These are phyloP conservation scores for Acrocyrtus sp. DNA, from an alignment of 2,888 invertebrate species.

Conservation along the genomic window DNA sequence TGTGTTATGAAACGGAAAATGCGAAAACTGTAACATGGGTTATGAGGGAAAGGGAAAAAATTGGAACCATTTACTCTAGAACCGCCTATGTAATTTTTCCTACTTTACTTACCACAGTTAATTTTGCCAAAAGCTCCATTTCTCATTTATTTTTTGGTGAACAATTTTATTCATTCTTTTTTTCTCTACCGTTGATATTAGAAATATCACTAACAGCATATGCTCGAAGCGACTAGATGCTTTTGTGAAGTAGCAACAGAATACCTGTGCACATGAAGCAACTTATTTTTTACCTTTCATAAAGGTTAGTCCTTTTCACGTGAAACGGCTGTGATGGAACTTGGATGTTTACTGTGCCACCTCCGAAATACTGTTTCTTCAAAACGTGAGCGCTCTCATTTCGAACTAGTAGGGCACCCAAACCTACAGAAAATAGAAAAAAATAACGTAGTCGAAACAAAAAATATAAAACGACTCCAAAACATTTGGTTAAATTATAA, in stretches of 20 bases:
- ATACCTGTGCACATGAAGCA: neutral
- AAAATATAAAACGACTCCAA: neutral
- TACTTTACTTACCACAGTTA: constrained; percentile 1
- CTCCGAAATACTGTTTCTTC: constrained; percentile 86
- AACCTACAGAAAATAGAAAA: constrained; percentile 66
- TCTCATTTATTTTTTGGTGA: constrained; percentile 4
- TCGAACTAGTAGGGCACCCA: constrained; percentile 87
- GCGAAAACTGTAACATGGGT: no score
- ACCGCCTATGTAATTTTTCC: constrained; percentile 5
- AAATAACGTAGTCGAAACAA: neutral
- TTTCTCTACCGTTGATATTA: no score
- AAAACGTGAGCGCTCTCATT: constrained; percentile 74
- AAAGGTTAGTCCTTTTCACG: constrained; percentile 74
- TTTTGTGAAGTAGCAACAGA: no score
- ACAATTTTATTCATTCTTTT: neutral
- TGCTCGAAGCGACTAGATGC: no score
- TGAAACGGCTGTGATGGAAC: constrained; percentile 78
- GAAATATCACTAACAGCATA: no score
- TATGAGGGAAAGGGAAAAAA: no score
- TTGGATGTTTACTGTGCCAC: constrained; percentile 91
- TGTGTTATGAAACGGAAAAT: no score
- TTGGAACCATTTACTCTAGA: neutral
- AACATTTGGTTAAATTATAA: neutral
- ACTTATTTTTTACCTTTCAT: constrained; percentile 75
- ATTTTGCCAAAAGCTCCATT: neutral